phyloP scores from a whole-genome alignment of 2,888 invertebrate genomes.

The Carcina quercana region DNA sequence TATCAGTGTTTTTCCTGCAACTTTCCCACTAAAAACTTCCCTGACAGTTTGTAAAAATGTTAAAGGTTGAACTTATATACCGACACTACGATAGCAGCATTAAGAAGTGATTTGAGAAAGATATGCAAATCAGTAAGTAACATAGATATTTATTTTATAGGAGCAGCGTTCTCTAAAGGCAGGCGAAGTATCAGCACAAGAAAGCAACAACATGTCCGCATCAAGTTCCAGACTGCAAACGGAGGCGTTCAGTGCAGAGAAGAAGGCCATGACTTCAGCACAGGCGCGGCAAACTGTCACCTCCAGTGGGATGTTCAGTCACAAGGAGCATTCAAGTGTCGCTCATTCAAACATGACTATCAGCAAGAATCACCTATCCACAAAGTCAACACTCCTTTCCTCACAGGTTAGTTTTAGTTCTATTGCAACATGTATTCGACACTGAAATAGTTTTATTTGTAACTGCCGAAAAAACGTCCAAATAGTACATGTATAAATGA shows the following conservation, averaged over 20 bases:
- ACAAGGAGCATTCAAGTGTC: constrained; percentile 78
- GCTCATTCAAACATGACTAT: constrained; percentile 89
- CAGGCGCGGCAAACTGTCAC: constrained; percentile 88
- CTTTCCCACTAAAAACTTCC: no score
- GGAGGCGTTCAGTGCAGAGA: constrained; percentile 90
- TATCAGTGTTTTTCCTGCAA: no score
- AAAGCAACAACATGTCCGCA: constrained; percentile 89
- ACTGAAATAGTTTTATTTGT: not conserved
- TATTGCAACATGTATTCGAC: not conserved
- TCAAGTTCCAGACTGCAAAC: constrained; percentile 89
- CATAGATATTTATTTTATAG: constrained; percentile 69
- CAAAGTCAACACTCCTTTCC: constrained; percentile 74
- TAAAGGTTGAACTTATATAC: no score
- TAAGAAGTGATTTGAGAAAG: no score
- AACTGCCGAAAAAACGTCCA: not conserved
- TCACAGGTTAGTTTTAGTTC: constrained; percentile 51
- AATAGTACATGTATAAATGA: not conserved
- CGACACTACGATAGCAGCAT: no score
- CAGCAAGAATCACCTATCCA: constrained; percentile 82
- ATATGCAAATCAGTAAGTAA: no score
- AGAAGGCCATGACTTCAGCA: constrained; percentile 81
- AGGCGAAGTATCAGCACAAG: constrained; percentile 89
- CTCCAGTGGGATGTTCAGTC: constrained; percentile 85
- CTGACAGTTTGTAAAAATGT: no score
- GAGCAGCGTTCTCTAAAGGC: constrained; percentile 89